Evolutionary conservation across 2,113 vertebrate species (phyloP).

Genomic region (Ramphastos sulfuratus): DNA sequence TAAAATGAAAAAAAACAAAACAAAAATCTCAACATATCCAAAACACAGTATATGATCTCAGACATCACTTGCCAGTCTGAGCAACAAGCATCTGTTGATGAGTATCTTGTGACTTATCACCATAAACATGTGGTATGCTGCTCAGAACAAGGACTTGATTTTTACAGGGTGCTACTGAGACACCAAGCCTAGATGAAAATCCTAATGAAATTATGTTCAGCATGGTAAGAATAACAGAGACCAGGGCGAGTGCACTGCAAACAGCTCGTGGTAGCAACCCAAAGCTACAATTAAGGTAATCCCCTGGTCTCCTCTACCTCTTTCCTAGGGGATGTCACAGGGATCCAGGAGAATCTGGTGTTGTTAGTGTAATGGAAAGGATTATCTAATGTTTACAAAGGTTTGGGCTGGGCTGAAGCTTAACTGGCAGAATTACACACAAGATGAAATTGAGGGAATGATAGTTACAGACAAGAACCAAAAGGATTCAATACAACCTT

Average conservation of each 20-base stretch:
- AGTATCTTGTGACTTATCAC: background rate
- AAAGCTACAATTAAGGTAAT: background rate
- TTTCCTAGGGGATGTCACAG: background rate
- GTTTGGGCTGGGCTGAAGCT: background rate
- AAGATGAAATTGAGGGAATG: background rate
- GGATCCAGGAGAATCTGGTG: background rate
- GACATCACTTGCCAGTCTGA: background rate
- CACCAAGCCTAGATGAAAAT: background rate
- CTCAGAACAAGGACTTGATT: background rate
- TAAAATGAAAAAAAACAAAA: background rate
- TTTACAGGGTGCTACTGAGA: background rate
- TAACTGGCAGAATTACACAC: background rate
- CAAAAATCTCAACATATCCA: background rate
- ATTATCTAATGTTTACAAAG: constrained; percentile 1
- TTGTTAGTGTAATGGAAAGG: background rate
- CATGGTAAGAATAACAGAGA: background rate
- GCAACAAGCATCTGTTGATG: constrained; percentile 7
- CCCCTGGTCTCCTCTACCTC: background rate
- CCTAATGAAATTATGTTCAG: background rate
- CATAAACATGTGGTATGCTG: background rate
- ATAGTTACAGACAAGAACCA: background rate
- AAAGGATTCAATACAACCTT: background rate
- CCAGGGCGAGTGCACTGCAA: background rate
- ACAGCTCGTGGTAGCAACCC: background rate
- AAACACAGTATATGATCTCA: background rate